phyloP scores from a whole-genome alignment of 2,113 vertebrate species.

The Jaculus jaculus region DNA sequence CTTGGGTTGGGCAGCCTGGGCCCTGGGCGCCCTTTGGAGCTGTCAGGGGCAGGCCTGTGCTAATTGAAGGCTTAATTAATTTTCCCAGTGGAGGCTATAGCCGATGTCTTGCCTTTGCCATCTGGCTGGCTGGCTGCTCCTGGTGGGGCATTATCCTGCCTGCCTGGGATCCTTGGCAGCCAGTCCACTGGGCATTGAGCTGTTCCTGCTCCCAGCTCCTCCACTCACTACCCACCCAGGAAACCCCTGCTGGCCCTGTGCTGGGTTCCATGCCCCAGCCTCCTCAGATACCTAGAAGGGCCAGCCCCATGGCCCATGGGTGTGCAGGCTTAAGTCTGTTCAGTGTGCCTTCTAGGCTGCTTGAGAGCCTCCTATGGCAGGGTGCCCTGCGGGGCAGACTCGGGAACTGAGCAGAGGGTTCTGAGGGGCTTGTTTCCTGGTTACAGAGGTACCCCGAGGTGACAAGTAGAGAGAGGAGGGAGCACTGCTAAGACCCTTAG shows the following conservation, averaged over 20 bases:
- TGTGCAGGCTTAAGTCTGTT: neutral
- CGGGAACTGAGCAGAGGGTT: neutral
- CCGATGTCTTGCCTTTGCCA: slow-evolving; percentile 61
- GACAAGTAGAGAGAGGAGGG: neutral
- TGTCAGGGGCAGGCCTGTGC: neutral
- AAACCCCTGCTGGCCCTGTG: neutral
- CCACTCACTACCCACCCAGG: too few species aligned
- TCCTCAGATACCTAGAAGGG: too few species aligned
- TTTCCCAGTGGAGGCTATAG: slow-evolving; percentile 66
- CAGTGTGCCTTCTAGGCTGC: neutral
- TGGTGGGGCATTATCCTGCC: slow-evolving; percentile 10
- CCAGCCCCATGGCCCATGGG: neutral
- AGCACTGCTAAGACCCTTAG: neutral
- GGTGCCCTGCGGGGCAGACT: neutral
- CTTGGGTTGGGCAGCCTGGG: slow-evolving; percentile 20
- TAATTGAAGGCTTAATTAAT: slow-evolving; percentile 76
- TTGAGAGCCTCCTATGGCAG: neutral
- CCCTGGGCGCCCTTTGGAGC: slow-evolving; percentile 4
- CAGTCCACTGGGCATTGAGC: neutral
- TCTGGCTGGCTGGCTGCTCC: slow-evolving; percentile 56
- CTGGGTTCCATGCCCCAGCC: neutral
- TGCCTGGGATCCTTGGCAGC: neutral
- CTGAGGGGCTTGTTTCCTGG: neutral
- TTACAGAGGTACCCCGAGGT: neutral
- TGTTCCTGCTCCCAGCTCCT: neutral